These are phyloP conservation scores for Periophthalmus modestus DNA, from an alignment of 2,113 vertebrate species.

Conservation along the genomic window DNA sequence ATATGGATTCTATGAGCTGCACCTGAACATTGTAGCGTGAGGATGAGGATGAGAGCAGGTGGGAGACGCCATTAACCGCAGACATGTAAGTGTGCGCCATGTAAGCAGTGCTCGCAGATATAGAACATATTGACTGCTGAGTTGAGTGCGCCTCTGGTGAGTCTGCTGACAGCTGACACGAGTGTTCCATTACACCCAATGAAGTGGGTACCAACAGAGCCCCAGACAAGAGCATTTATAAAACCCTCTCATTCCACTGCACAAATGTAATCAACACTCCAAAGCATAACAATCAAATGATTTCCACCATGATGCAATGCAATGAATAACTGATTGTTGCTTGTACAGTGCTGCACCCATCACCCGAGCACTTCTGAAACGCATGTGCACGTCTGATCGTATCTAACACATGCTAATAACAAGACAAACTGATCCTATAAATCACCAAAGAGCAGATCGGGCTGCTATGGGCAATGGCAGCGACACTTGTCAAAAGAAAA, in stretches of 20 bases:
- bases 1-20: no score
- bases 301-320: conserved; percentile 36
- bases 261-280: conserved; percentile 48
- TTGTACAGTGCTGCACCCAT: conserved; percentile 18
- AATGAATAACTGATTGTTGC: conserved; percentile 32
- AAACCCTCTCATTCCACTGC: conserved; percentile 31
- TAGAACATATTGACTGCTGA: neutral
- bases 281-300: conserved; percentile 23
- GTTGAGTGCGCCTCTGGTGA: conserved; percentile 15
- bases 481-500: conserved; percentile 65
- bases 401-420: conserved; percentile 70
- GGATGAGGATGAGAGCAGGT: neutral
- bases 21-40: neutral
- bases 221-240: conserved; percentile 5
- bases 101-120: conserved; percentile 16
- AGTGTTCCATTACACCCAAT: conserved; percentile 31
- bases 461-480: conserved; percentile 54
- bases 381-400: conserved; percentile 53
- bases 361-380: conserved; percentile 33
- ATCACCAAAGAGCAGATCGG: conserved; percentile 67
- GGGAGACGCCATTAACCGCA: neutral
- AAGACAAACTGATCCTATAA: conserved; percentile 77
- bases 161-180: conserved; percentile 38
- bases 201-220: conserved; percentile 5
- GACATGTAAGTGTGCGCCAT: neutral